Conservation (phyloP, 1,140 invertebrate genomes). For the Helicoverpa armigera region DNA sequence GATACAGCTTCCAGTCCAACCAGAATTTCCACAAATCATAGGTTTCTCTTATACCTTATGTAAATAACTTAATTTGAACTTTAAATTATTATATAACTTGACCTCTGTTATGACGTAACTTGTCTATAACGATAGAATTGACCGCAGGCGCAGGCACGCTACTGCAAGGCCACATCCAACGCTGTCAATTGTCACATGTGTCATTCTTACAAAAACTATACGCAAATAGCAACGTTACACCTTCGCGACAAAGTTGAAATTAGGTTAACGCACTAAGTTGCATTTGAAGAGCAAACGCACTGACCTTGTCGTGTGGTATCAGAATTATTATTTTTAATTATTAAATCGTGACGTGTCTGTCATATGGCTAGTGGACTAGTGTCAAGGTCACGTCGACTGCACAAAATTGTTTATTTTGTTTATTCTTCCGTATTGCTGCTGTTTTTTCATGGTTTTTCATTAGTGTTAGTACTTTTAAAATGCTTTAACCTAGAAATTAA, state of each 20-base stretch:
- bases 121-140: not conserved
- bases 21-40: not conserved
- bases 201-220: conserved; percentile 17
- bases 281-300: conserved; percentile 37
- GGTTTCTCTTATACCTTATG: not conserved
- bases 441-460: not conserved
- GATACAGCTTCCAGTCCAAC: not conserved
- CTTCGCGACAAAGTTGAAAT: conserved; percentile 1
- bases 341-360: conserved; percentile 40
- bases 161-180: conserved; percentile 21
- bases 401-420: conserved; percentile 33
- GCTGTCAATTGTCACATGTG: conserved; percentile 45
- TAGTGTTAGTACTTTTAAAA: not conserved
- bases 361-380: conserved; percentile 38
- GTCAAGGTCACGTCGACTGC: conserved; percentile 37
- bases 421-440: conserved; percentile 33
- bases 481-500: not conserved
- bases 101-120: conserved; percentile 29
- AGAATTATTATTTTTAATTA: conserved; percentile 42
- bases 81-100: conserved; percentile 37
- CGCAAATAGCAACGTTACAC: conserved; percentile 3
- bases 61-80: conserved; percentile 2
- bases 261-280: not conserved
- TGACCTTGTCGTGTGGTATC: conserved; percentile 43
- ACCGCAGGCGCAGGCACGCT: conserved; percentile 30